These are phyloP conservation scores for Meta bourneti DNA, from an alignment of 2,888 invertebrate genomes.

Conservation along the genomic window DNA sequence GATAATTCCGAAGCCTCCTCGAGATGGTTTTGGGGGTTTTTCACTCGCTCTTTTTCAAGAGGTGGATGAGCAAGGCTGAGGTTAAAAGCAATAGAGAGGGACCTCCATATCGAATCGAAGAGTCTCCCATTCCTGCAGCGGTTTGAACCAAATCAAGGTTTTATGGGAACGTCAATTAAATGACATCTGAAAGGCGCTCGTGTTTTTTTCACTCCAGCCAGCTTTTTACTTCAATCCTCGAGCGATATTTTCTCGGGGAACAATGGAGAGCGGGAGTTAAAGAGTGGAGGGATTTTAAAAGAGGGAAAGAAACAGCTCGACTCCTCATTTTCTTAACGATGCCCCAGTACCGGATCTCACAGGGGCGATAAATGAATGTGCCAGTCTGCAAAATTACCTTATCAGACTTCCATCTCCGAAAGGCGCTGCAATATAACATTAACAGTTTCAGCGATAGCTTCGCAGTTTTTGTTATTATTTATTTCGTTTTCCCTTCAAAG, in stretches of 20 bases:
- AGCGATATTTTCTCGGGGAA: slow-evolving; percentile 42
- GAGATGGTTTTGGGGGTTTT: slow-evolving; percentile 7
- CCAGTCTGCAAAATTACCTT: slow-evolving; percentile 61
- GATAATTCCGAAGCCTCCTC: not conserved
- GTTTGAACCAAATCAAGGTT: slow-evolving; percentile 47
- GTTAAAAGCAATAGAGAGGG: slow-evolving; percentile 14
- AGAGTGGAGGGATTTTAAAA: slow-evolving; percentile 3
- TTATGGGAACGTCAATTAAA: slow-evolving; percentile 64
- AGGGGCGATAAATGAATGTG: slow-evolving; percentile 48
- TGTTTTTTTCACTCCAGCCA: not conserved
- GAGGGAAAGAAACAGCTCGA: not conserved
- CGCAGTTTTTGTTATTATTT: not conserved
- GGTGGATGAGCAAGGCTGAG: not conserved
- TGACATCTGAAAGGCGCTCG: slow-evolving; percentile 33
- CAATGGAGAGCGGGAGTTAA: slow-evolving; percentile 41
- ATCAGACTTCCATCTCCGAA: slow-evolving; percentile 55
- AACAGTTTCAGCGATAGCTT: slow-evolving; percentile 39
- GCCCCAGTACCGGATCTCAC: not conserved
- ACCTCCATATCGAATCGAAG: slow-evolving; percentile 8
- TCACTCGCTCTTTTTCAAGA: not conserved
- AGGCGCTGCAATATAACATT: slow-evolving; percentile 26
- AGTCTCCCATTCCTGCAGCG: slow-evolving; percentile 7
- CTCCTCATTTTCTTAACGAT: slow-evolving; percentile 61
- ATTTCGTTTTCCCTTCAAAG: slow-evolving; percentile 13
- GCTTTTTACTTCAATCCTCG: slow-evolving; percentile 4